Evolutionary conservation across 2,797 vertebrate species (phyloP), one percentile per base, ranked within the genome.

Genomic region (Lepilemur ruficaudatus): DNA sequence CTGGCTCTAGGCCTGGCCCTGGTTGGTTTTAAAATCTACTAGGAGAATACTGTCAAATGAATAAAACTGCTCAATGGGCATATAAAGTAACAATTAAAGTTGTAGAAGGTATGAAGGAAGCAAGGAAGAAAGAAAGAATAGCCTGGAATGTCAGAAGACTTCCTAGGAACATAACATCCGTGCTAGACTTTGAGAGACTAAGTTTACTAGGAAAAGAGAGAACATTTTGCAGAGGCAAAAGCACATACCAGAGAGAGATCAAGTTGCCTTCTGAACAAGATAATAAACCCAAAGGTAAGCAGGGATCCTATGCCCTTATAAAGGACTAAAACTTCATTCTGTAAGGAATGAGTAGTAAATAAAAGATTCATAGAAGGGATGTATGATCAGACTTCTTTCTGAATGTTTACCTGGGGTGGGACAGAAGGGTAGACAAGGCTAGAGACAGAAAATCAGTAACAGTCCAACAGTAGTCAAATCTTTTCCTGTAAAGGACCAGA

Each of bases 381-480:
- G 2, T 65, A 75, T 32, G 17, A 55, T 92, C 41, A 46, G 20
- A 82, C 15, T 93, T 93, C 38, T 59, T 93, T 92, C 52, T 59
- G 61, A 72, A 78, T 43, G 52, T 82, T 86, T 65, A 92, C 22
- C 30, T 92, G 11, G 20, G 7, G 4, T 12, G 13, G 25, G 57
- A 48, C 22, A 87, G 63, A 79, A 79, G 46, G 18, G 50, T 23
- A 65, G 52, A 89, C 38, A 78, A 85, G 30, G 20, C 9, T 91
- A 81, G n/a, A 85, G 23, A 82, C 59, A 85, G 35, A 89, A 96
- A 93, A 78, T 70, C 35, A 84, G 14, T 23, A 87, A 87, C 25
- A 92, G 38, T 41, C 22, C 28, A 91, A 89, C 4, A 5, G 14
- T n/a, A 86, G n/a, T 48, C 83, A 88, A 92, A 86, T 13, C 22